These are phyloP conservation scores for Mesoligia furuncula DNA, from an alignment of 2,888 invertebrate species.

Conservation along the genomic window DNA sequence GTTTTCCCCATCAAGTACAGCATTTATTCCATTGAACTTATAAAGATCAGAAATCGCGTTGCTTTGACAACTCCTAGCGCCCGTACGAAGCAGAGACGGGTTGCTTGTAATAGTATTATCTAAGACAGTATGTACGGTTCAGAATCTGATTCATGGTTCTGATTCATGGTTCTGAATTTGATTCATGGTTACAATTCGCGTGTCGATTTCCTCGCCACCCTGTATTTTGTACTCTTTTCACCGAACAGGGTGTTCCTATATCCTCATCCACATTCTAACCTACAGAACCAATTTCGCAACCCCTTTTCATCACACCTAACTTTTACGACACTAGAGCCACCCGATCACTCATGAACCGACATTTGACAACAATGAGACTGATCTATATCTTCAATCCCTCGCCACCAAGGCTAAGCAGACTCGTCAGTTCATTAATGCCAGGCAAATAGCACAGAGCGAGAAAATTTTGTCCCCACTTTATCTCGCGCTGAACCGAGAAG, in stretches of 20 bases:
- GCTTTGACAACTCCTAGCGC: neutral
- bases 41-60: neutral
- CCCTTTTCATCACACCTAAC: constrained; percentile 42
- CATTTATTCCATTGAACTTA: neutral
- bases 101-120: neutral
- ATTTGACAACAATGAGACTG: constrained; percentile 68
- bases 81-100: too few relatives aligned
- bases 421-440: constrained; percentile 55
- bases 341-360: constrained; percentile 66
- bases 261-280: too few relatives aligned
- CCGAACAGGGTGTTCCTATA: neutral
- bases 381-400: constrained; percentile 64
- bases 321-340: constrained; percentile 50
- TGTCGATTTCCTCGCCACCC: neutral
- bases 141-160: neutral
- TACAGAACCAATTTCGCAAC: constrained; percentile 45
- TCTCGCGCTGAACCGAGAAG: constrained; percentile 7
- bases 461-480: neutral
- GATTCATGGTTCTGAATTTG: too few relatives aligned
- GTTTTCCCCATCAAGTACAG: neutral
- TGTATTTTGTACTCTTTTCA: neutral
- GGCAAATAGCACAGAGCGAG: constrained; percentile 11
- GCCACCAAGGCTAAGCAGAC: constrained; percentile 64
- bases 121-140: neutral
- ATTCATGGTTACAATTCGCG: neutral